Base-by-base conservation (phyloP, 1,140 invertebrate genomes). In the Pinna nobilis region DNA sequence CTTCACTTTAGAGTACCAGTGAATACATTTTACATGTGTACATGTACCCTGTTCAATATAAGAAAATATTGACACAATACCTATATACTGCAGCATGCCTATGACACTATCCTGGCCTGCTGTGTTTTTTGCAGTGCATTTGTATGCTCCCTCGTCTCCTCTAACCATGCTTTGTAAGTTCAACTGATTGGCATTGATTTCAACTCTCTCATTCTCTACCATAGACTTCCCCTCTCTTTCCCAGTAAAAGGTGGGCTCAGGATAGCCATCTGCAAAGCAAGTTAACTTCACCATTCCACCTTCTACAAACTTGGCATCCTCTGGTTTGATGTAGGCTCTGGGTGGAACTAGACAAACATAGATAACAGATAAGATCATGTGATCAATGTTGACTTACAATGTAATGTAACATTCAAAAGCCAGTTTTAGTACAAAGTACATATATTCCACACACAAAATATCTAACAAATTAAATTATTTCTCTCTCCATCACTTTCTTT, bases 281-380 rank as follows among this genome's bases (percentile, higher is more conserved):
- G 57, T 74, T 13, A 89, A 55, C 37, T 79, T 84, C 9, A 81
- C 63, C 4, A 74, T 77, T 7, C 79, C 59, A 0, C 87, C 86
- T 15, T 67, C 47, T 4, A 83, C 80, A 70, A 90, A 89, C 68
- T 84, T 88, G 69, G 85, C 81, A 35, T 76, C 68, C 7, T 70
- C 69, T 23, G 90, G 89, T 0, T 71, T 79, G 1, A 90, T 77
- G 6, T 72, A 74, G 33, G 89, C 87, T n/a, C 75, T 78, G n/a
- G 91, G 91, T 3, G 84, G 77, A 11, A 84, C 88, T 90, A 74
- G 61, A 77, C 79, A 51, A 47, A 70, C 57, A 67, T 61, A n/a
- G n/a, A 28, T 15, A 28, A 2, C 15, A 53, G 15, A 53, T 28
- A 53, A 23, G 23, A 28, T 1, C n/a, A 18, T 7, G 1, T 4